Conservation (phyloP, 2,888 invertebrate genomes). For the Eristalis intricaria region DNA sequence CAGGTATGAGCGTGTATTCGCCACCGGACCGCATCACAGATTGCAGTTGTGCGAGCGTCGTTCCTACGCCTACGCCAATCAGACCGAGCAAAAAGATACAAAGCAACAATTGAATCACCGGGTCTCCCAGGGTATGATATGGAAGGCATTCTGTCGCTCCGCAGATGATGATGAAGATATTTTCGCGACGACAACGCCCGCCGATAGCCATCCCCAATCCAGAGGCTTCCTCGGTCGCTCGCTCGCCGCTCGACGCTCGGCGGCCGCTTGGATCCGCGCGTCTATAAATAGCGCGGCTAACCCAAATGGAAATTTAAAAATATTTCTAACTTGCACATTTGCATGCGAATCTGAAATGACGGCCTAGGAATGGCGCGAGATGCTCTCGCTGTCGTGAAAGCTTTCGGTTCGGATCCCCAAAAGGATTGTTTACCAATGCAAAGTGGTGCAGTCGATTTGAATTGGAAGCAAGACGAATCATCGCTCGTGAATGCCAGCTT, state of each 20-base stretch:
- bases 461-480: not conserved
- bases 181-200: slow-evolving; percentile 49
- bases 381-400: not conserved
- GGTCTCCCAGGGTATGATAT: slow-evolving; percentile 38
- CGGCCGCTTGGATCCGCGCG: slow-evolving; percentile 47
- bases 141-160: slow-evolving; percentile 13
- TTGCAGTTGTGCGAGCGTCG: slow-evolving; percentile 15
- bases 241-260: not conserved
- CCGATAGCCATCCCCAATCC: slow-evolving; percentile 59
- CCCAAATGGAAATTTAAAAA: slow-evolving; percentile 70
- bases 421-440: slow-evolving; percentile 23
- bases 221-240: slow-evolving; percentile 43
- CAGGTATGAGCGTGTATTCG: slow-evolving; percentile 42
- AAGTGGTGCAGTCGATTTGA: slow-evolving; percentile 7
- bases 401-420: not conserved
- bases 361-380: not conserved
- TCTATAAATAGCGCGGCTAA: slow-evolving; percentile 60
- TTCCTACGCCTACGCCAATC: slow-evolving; percentile 60
- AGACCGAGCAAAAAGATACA: slow-evolving; percentile 37
- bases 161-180: slow-evolving; percentile 46
- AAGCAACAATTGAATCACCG: slow-evolving; percentile 14
- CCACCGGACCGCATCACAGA: not conserved
- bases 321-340: slow-evolving; percentile 47
- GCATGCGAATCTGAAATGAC: slow-evolving; percentile 24
- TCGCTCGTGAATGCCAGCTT: not conserved